Percentiles rank a stretch among this genome's conserved stretches.
Evolutionary conservation across 2,113 vertebrate genomes (phyloP).

Genomic region (Ariopsis seemanni): DNA sequence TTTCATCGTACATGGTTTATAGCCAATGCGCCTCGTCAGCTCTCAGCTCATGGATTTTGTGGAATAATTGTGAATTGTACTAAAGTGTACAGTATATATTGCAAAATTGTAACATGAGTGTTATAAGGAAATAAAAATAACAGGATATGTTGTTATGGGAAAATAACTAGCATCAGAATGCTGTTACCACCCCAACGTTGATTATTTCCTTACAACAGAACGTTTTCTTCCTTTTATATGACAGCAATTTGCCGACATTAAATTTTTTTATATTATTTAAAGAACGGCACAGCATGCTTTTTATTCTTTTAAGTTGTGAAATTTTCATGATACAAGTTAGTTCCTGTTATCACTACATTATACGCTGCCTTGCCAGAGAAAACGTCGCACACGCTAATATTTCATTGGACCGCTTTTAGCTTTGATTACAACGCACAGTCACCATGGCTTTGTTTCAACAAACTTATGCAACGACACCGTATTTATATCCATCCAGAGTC

Average conservation of each 20-base stretch:
- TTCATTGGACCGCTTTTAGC: too few species aligned
- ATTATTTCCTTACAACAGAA: not conserved
- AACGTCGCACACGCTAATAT: too few species aligned
- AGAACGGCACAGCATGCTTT: not conserved
- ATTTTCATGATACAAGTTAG: not conserved
- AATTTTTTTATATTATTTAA: too few species aligned
- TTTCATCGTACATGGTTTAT: too few species aligned
- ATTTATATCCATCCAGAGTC: too few species aligned
- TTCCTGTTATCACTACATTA: not conserved
- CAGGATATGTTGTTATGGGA: not conserved
- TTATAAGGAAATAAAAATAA: not conserved
- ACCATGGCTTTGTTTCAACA: too few species aligned
- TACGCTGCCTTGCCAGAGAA: too few species aligned
- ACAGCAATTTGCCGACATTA: not conserved
- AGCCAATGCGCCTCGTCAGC: too few species aligned
- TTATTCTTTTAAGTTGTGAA: not conserved
- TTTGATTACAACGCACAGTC: too few species aligned
- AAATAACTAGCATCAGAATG: not conserved
- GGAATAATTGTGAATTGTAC: not conserved
- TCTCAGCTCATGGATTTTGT: too few species aligned
- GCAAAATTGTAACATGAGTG: not conserved
- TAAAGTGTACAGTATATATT: not conserved
- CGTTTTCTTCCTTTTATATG: not conserved
- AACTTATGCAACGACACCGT: too few species aligned
- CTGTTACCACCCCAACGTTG: not conserved